Percentiles rank a stretch among this genome's conserved stretches.
phyloP scores from a whole-genome alignment of 2,888 invertebrate species.

The Catocala fraxini region DNA sequence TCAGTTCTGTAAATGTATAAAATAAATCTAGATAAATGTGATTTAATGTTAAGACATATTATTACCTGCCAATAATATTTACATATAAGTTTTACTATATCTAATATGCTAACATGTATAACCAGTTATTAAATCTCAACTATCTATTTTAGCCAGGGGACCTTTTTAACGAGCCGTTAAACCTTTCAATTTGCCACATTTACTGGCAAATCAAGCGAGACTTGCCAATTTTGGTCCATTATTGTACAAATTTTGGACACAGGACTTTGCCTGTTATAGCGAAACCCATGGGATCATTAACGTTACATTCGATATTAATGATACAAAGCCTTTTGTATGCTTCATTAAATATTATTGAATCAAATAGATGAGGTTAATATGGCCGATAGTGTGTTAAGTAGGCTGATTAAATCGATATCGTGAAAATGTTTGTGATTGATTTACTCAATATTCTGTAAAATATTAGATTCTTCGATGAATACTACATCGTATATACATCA shows the following conservation, averaged over 20 bases:
- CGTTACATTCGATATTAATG: constrained; percentile 70
- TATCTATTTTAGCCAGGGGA: constrained; percentile 51
- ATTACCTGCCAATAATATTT: no score
- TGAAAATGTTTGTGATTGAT: no score
- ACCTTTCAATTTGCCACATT: constrained; percentile 75
- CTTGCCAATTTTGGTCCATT: constrained; percentile 72
- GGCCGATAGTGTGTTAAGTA: background rate
- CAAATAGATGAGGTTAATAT: constrained; percentile 19
- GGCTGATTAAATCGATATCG: background rate
- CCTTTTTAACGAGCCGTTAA: constrained; percentile 74
- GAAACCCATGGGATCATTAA: constrained; percentile 73
- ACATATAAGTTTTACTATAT: no score
- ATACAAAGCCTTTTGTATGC: constrained; percentile 71
- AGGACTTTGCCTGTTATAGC: constrained; percentile 68
- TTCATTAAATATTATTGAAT: constrained; percentile 64
- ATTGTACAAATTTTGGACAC: constrained; percentile 72
- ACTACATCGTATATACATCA: no score
- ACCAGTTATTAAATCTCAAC: background rate
- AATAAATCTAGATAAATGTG: no score
- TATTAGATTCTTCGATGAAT: no score
- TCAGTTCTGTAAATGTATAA: no score
- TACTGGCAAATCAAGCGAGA: constrained; percentile 75
- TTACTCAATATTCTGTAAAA: no score
- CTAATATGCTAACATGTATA: no score
- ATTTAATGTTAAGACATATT: no score